These are phyloP conservation scores for Pseudomyrmex sp. DNA, from an alignment of 1,140 invertebrate species.

Conservation along the genomic window DNA sequence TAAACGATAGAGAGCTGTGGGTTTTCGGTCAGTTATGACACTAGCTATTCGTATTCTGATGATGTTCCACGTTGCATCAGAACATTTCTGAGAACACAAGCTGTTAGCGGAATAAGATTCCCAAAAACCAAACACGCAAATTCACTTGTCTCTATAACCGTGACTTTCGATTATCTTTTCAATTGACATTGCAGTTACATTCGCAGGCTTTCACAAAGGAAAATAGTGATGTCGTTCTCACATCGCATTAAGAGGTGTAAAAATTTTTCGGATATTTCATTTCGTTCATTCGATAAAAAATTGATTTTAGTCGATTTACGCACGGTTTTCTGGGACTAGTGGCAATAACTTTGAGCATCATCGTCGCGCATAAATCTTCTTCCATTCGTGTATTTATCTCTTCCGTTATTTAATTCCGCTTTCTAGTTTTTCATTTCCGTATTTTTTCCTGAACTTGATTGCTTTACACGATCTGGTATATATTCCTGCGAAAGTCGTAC, in stretches of 20 bases:
- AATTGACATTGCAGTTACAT: too few species aligned
- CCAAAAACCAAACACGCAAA: neutral
- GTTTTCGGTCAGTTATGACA: neutral
- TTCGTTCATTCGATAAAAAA: neutral
- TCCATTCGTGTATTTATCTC: neutral
- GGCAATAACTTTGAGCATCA: neutral
- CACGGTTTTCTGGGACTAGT: too few species aligned
- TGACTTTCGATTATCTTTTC: too few species aligned
- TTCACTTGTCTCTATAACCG: too few species aligned
- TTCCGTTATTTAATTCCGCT: neutral
- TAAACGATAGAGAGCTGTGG: conserved; percentile 11
- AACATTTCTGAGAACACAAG: conserved; percentile 18
- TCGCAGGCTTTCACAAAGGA: too few species aligned
- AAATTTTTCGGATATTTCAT: too few species aligned
- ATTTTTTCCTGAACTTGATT: conserved; percentile 4
- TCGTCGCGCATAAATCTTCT: conserved; percentile 7
- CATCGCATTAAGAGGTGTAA: too few species aligned
- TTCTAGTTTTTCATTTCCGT: conserved; percentile 4
- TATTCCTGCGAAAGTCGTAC: neutral
- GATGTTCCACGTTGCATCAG: neutral
- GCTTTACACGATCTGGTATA: neutral
- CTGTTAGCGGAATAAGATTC: neutral
- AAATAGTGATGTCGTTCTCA: too few species aligned
- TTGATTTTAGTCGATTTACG: neutral
- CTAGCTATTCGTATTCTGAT: conserved; percentile 19